Percentiles rank a stretch among this genome's conserved stretches.
These are phyloP conservation scores for Anthoscopus minutus DNA, from an alignment of 2,113 vertebrate genomes.

Conservation along the genomic window DNA sequence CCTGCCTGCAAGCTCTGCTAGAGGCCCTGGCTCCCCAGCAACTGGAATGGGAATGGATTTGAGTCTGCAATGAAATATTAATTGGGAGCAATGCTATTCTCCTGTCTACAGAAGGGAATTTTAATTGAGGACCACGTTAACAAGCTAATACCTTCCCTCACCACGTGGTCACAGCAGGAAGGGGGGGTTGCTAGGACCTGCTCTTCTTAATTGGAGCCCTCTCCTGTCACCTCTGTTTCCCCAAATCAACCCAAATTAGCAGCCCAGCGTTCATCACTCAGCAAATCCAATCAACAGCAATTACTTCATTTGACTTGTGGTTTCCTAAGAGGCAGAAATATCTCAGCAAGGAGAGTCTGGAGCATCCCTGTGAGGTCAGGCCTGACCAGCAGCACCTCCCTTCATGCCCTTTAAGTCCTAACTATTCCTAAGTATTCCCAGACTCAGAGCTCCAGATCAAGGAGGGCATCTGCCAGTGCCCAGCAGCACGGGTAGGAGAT, in stretches of 20 bases:
- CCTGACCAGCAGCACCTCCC: neutral
- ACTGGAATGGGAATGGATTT: neutral
- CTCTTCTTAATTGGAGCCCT: neutral
- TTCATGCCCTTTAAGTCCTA: neutral
- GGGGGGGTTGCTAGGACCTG: neutral
- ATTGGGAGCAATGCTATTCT: neutral
- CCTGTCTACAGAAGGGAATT: neutral
- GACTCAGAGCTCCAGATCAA: neutral
- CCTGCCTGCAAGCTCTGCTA: neutral
- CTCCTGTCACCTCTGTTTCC: neutral
- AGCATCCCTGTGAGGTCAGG: neutral
- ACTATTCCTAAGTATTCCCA: neutral
- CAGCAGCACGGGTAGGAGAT: neutral
- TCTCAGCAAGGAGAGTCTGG: neutral
- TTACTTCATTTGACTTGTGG: neutral
- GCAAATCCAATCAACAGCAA: neutral
- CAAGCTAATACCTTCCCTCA: neutral
- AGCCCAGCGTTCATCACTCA: neutral
- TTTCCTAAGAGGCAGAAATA: neutral
- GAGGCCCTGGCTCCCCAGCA: neutral
- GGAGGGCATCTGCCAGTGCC: neutral
- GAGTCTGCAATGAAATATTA: slow-evolving; percentile 11
- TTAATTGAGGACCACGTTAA: slow-evolving; percentile 2
- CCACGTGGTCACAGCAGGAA: neutral
- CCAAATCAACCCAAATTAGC: neutral